Evolutionary conservation across 1,140 invertebrate species (phyloP).

Genomic region (Heterodera schachtii): DNA sequence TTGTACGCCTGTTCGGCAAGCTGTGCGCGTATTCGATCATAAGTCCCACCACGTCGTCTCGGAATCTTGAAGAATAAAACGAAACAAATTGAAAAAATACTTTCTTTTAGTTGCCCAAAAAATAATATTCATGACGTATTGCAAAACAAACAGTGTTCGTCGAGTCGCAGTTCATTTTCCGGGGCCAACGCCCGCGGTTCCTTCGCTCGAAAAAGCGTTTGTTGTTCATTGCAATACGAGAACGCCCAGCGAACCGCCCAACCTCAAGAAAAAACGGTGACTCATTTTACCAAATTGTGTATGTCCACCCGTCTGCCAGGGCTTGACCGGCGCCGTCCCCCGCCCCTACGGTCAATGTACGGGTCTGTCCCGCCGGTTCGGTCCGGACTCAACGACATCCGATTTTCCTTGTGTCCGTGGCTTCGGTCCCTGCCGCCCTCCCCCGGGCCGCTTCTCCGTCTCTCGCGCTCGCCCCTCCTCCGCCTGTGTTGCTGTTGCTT

Average conservation of each 20-base stretch:
- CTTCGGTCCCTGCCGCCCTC: slow-evolving; percentile 3
- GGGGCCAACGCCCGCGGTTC: background rate
- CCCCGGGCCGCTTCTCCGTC: background rate
- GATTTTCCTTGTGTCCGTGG: background rate
- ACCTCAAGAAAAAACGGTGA: background rate
- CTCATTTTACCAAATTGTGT: too few relatives aligned
- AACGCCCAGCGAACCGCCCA: background rate
- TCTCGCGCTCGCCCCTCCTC: background rate
- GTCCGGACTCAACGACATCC: background rate
- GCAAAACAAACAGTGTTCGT: background rate
- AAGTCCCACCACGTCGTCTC: slow-evolving; percentile 13
- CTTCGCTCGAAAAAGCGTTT: background rate
- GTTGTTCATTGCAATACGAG: slow-evolving; percentile 2
- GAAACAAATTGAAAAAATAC: background rate
- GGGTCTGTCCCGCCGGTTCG: background rate
- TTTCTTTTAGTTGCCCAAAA: too few relatives aligned
- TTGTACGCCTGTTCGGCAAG: slow-evolving; percentile 12
- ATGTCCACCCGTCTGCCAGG: background rate
- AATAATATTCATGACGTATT: too few relatives aligned
- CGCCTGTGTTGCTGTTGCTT: background rate
- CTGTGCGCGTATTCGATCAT: slow-evolving; percentile 14
- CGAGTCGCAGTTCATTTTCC: background rate
- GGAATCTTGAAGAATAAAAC: background rate
- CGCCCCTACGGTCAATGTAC: background rate
- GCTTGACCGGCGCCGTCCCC: slow-evolving; percentile 1